phyloP scores from a whole-genome alignment of 2,797 vertebrate genomes.

The Cetoscarus ocellatus region DNA sequence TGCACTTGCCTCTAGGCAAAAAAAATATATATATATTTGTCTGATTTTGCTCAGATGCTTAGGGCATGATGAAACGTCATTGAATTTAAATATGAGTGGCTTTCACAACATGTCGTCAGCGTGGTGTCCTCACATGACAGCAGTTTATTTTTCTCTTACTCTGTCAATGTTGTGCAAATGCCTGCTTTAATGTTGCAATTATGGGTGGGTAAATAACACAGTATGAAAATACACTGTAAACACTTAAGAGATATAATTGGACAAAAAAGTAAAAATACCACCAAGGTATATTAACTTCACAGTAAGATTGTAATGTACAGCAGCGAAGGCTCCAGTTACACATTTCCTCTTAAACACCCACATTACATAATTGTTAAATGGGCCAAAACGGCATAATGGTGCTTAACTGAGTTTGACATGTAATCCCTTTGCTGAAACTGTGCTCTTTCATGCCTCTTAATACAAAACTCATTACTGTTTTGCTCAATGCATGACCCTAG shows the following conservation, averaged over 20 bases:
- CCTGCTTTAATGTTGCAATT: constrained; percentile 44
- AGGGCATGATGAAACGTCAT: constrained; percentile 49
- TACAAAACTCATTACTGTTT: constrained; percentile 21
- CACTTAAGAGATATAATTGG: constrained; percentile 19
- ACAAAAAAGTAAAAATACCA: constrained; percentile 18
- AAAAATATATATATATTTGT: not conserved
- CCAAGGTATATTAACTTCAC: constrained; percentile 13
- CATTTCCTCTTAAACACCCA: constrained; percentile 23
- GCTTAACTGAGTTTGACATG: constrained; percentile 33
- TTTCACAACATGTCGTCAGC: constrained; percentile 55
- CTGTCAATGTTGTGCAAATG: constrained; percentile 40
- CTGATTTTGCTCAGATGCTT: constrained; percentile 17
- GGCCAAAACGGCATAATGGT: constrained; percentile 23
- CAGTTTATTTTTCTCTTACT: not conserved
- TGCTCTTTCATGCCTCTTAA: constrained; percentile 20
- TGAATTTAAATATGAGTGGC: constrained; percentile 23
- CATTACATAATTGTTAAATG: constrained; percentile 29
- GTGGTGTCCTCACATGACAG: constrained; percentile 23
- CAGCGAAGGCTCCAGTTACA: constrained; percentile 25
- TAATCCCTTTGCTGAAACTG: constrained; percentile 11
- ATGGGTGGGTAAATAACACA: constrained; percentile 13
- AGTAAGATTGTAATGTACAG: constrained; percentile 19
- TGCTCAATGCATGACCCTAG: constrained; percentile 17
- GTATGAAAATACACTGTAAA: constrained; percentile 18
- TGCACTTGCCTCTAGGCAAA: not conserved